Evolutionary conservation across 1,140 invertebrate species (phyloP), one percentile per base, ranked within the genome.

Genomic region (Antheraea mylitta): DNA sequence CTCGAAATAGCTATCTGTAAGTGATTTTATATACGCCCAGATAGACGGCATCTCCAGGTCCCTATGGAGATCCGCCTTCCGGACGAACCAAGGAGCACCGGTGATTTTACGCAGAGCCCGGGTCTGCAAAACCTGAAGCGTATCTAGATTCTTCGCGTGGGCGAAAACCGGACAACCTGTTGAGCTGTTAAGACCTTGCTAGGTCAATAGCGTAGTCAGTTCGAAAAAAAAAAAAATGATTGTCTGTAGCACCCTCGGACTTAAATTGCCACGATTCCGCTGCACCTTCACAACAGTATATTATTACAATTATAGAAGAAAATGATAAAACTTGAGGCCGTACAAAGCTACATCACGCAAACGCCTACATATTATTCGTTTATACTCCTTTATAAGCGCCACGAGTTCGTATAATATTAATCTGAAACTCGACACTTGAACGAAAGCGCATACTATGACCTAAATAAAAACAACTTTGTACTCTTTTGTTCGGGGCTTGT

Each of bases 401-500:
- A 70, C 68, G 69, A 68, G 64, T 30, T 77, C 72, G 72, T 72
- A 68, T 78, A 80, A 80, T 80, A 80, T 78, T 81, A 80, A 83
- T 81, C 79, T 81, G 74, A 72, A 80, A 83, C 73, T 71, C 73
- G 76, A 83, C 73, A 80, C 79, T 75, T 73, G 67, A 58, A 76
- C 73, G 68, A 64, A 67, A 73, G 73, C 63, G 64, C 62, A 67
- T 72, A 77, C 73, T 30, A 30, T 30, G 79, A 78, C 79, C 78
- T 75, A 78, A 81, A 84, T 82, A 82, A 82, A 75, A 76, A 78
- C 73, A 76, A 81, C 79, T 74, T 78, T 76, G 77, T 80, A 68
- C 76, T 71, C 77, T 79, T 82, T 82, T 81, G 80, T 84, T 84
- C 73, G 76, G n/a, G 76, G 68, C 71, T 81, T 76, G 77, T 82